Evolutionary conservation across 2,888 invertebrate species (phyloP), one percentile per base, ranked within the genome.

Genomic region (Sesia apiformis): DNA sequence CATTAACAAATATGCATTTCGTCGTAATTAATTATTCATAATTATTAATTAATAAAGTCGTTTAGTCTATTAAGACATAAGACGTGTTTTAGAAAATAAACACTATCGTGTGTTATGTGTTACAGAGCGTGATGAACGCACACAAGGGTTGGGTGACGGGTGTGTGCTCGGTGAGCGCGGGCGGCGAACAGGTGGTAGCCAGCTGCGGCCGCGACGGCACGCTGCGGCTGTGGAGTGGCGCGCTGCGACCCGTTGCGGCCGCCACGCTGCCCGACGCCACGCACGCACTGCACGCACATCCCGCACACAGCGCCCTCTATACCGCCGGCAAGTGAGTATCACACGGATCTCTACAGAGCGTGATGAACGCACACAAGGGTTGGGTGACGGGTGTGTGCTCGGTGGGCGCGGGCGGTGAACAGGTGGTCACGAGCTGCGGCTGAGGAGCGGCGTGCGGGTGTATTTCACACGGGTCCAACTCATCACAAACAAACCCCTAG

Each of bases 81-180:
- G 23, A 23, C 23, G 23, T 23, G 23, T 23, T 23, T 23, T 23
- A 23, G 23, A 23, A 23, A 23, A 1, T 23, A 23, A 23, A 23
- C 23, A 23, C 23, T 23, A 23, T 23, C 23, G 23, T 23, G 40
- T 5, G 50, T 39, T 46, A 6, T 41, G 8, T 49, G 39, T 40
- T 7, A 2, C 67, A 87, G 86, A 81, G 84, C 60, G 89, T 95
- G 59, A 95, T 94, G 83, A 94, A 94, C 80, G 96, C 96, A 52
- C 96, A 96, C 90, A 95, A 95, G 76, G 95, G 96, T 70, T 96
- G 96, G 96, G 93, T 96, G 65, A 93, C 94, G 63, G 95, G 95
- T 55, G 90, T 96, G 76, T 91, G 76, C 64, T 58, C 62, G 43
- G 58, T 76, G 53, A 71, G 64, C 4, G 8, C 50, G 53, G 43